Percentiles rank a stretch among this genome's conserved stretches.
Conservation (phyloP, 35 echinoderm and acorn worm species). For the Nesometra sesokonis region DNA sequence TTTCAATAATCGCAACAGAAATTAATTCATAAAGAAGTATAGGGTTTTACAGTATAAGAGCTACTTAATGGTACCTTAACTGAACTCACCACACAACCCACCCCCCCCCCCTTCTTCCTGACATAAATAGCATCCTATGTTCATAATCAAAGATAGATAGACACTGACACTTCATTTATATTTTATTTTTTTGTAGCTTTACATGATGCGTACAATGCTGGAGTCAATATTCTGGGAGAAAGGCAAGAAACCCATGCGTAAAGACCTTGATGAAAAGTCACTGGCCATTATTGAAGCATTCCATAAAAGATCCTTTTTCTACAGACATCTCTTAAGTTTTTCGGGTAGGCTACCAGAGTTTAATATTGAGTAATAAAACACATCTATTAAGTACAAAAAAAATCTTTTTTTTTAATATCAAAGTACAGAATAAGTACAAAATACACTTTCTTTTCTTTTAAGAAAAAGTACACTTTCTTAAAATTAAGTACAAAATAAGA, state of each 20-base stretch:
- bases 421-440: background rate
- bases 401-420: background rate
- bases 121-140: no score
- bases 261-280: conserved; percentile 65
- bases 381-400: background rate
- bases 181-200: conserved; percentile 69
- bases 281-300: conserved; percentile 75
- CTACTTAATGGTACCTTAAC: no score
- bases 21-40: no score
- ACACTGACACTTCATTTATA: no score
- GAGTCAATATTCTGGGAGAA: conserved; percentile 93
- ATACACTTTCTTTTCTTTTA: background rate
- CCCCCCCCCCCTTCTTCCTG: no score
- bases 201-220: conserved; percentile 97
- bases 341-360: conserved; percentile 38
- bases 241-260: conserved; percentile 85
- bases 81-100: no score
- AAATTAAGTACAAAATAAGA: background rate
- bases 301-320: conserved; percentile 89
- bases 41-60: no score
- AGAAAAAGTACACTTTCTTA: background rate
- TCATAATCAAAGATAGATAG: no score
- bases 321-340: conserved; percentile 79
- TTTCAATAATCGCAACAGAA: no score
- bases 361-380: background rate